These are phyloP conservation scores for Trididemnum clinides DNA, from an alignment of 23 tunicate genomes.

Conservation along the genomic window DNA sequence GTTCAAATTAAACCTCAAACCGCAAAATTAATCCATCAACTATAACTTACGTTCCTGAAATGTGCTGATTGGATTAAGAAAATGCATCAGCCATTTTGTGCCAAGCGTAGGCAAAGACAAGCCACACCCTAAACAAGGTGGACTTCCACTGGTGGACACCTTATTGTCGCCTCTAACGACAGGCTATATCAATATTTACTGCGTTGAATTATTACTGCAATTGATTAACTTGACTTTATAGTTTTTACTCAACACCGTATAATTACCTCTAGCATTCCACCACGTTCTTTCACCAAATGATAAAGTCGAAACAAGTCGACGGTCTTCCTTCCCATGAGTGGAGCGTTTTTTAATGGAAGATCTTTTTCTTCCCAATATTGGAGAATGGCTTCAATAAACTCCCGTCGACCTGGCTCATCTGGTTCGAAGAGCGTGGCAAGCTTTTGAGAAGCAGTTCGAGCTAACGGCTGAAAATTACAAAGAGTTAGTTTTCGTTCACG, in stretches of 20 bases:
- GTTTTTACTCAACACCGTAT: background rate
- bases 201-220: background rate
- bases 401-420: conserved; percentile 89
- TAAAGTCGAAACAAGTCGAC: conserved; percentile 77
- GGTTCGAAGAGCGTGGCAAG: conserved; percentile 86
- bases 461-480: conserved; percentile 20
- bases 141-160: no score
- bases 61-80: no score
- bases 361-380: conserved; percentile 89
- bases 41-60: no score
- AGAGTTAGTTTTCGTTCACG: background rate
- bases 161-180: no score
- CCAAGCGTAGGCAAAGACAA: no score
- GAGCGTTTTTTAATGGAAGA: conserved; percentile 86
- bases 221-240: no score
- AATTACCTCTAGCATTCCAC: conserved; percentile 86
- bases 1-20: no score
- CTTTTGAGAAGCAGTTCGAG: conserved; percentile 82
- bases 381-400: conserved; percentile 76
- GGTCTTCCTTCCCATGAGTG: conserved; percentile 90
- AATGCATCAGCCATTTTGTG: no score
- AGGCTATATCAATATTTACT: no score
- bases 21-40: no score
- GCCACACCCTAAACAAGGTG: no score
- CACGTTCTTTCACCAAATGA: conserved; percentile 72